A percentile compares a stretch with the other conserved stretches of the same genome.
Evolutionary conservation across 2,113 vertebrate genomes (phyloP).

Genomic region (Fulica atra): DNA sequence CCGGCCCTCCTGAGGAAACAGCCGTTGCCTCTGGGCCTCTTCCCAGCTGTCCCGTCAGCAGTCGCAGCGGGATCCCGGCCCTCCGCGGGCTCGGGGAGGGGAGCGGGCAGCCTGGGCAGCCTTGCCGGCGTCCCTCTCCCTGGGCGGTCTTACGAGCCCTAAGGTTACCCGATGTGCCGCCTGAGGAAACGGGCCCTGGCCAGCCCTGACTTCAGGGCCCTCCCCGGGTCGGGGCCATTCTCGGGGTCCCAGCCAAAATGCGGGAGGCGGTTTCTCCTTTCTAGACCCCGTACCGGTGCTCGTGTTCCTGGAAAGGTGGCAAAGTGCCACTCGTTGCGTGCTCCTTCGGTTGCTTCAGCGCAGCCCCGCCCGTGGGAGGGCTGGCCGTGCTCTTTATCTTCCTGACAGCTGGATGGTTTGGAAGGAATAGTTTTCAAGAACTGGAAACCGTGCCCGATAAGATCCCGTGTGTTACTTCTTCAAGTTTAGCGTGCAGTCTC

Average conservation of each 20-base stretch:
- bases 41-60: too few species aligned
- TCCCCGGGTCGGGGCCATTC: neutral
- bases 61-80: neutral
- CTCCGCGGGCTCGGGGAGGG: neutral
- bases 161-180: neutral
- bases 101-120: neutral
- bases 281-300: fast-evolving
- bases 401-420: neutral
- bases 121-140: neutral
- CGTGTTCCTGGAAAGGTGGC: neutral
- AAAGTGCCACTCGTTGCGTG: neutral
- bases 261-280: too few species aligned
- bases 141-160: fast-evolving
- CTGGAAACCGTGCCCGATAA: neutral
- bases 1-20: neutral
- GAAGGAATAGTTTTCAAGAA: neutral
- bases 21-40: neutral
- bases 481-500: fast-evolving
- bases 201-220: neutral
- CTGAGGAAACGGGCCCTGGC: neutral
- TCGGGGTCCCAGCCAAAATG: fast-evolving
- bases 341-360: fast-evolving
- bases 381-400: neutral
- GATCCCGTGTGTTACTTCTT: neutral
- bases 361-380: neutral